Evolutionary conservation across 2,797 vertebrate species (phyloP), one percentile per base, ranked within the genome.

Genomic region (Mycteria americana): DNA sequence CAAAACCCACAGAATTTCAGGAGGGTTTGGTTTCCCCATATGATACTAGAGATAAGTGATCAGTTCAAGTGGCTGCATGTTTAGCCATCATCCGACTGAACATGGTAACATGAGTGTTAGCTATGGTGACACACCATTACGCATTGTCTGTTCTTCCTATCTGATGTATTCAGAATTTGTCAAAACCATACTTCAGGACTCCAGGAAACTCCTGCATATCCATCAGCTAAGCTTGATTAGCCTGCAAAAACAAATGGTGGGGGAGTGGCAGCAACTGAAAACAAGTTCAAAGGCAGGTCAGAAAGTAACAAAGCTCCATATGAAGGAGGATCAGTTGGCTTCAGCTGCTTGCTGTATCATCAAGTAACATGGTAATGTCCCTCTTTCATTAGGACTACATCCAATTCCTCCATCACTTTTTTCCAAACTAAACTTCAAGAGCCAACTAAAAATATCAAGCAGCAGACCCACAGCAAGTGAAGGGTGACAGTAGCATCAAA

Each of bases 271-370:
- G 39, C 57, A 96, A 88, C 85, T 89, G 88, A 96, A 95, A 95
- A 74, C 62, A 95, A 97, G 98, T 98, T 98, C 98, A 98, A 95
- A 94, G 93, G 94, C 97, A 97, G 98, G 98, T 98, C 98, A 98
- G 59, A 92, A 80, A 85, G 74, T 39, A 89, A 92, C 74, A 96
- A 92, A 75, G 63, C 39, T 94, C 73, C 64, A 7, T 24, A 39
- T 7, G 31, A 89, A 95, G 64, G 79, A 91, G 51, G 59, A 82
- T 70, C 25, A 10, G 45, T 1, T 45, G 70, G 62, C 37, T 50
- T 88, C 24, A 25, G 78, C 22, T 46, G 37, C 33, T 51, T 60
- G 35, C 39, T 62, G 41, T 41, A 63, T 50, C 57, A 57, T 41
- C 68, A 83, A 89, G 77, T 33, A 91, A 48, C 51, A 54, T 1